Evolutionary conservation across 2,888 invertebrate genomes (phyloP).

Genomic region (Synanthedon formicaeformis): DNA sequence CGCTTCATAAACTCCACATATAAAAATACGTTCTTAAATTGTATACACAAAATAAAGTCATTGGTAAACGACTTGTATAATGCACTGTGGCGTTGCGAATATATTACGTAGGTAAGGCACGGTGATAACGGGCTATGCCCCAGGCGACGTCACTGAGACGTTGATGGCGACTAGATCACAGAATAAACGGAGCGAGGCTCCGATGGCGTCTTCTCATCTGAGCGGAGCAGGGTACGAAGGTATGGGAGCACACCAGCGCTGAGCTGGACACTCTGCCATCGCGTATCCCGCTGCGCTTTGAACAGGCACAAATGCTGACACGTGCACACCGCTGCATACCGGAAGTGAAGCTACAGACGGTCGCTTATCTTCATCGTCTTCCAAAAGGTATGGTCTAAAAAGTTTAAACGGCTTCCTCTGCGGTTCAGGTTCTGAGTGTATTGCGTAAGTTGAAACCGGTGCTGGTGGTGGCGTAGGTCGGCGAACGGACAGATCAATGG

Average conservation of each 20-base stretch:
- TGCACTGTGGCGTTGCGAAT: slow-evolving; percentile 67
- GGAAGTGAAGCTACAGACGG: slow-evolving; percentile 47
- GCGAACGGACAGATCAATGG: slow-evolving; percentile 50
- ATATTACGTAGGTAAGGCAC: slow-evolving; percentile 58
- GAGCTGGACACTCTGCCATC: slow-evolving; percentile 40
- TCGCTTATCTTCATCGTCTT: slow-evolving; percentile 67
- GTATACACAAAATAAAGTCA: slow-evolving; percentile 65
- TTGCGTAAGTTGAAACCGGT: slow-evolving; percentile 27
- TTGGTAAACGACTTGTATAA: slow-evolving; percentile 53
- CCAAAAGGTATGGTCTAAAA: slow-evolving; percentile 82
- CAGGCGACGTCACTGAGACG: slow-evolving; percentile 63
- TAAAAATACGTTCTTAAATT: slow-evolving; percentile 65
- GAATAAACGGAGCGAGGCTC: slow-evolving; percentile 48
- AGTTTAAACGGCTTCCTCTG: slow-evolving; percentile 77
- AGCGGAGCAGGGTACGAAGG: slow-evolving; percentile 66
- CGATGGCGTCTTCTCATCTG: slow-evolving; percentile 53
- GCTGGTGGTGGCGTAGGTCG: slow-evolving; percentile 45
- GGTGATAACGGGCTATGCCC: slow-evolving; percentile 63
- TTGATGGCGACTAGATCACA: slow-evolving; percentile 64
- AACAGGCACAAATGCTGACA: slow-evolving; percentile 63
- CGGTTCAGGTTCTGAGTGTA: slow-evolving; percentile 35
- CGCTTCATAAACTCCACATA: slow-evolving; percentile 64
- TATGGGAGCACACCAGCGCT: slow-evolving; percentile 78
- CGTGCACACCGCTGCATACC: slow-evolving; percentile 42
- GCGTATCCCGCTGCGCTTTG: slow-evolving; percentile 54